A percentile compares a stretch with the other conserved stretches of the same genome.
Evolutionary conservation across 37 sponge, comb jelly and placozoan species (phyloP).

Genomic region (Crambe crambe): DNA sequence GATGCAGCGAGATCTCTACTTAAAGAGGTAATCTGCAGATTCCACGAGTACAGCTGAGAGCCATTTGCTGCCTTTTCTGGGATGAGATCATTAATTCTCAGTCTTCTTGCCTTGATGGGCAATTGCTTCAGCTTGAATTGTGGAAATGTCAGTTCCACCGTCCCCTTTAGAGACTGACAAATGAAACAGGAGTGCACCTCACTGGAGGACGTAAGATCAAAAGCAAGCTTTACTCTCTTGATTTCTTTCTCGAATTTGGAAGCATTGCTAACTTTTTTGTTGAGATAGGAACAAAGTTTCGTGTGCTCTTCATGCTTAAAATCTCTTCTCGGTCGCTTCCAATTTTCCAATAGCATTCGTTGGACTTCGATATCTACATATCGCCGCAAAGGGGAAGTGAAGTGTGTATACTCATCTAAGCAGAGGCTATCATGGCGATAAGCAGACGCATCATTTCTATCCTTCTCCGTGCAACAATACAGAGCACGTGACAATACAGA

Average conservation of each 20-base stretch:
- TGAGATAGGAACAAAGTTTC: slow-evolving; percentile 29
- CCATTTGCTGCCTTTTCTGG: neutral
- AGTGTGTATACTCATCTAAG: slow-evolving; percentile 57
- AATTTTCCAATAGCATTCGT: slow-evolving; percentile 18
- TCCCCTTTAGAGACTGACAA: neutral
- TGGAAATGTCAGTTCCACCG: slow-evolving; percentile 19
- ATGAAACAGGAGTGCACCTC: slow-evolving; percentile 17
- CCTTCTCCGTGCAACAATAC: slow-evolving; percentile 33
- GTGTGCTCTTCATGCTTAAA: neutral
- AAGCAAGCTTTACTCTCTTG: slow-evolving; percentile 8
- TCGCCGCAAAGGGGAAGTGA: slow-evolving; percentile 71
- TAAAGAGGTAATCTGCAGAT: neutral
- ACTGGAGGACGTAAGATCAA: slow-evolving; percentile 17
- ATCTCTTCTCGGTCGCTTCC: neutral
- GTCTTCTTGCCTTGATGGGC: neutral
- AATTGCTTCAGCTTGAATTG: neutral
- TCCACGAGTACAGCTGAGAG: neutral
- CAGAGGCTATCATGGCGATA: slow-evolving; percentile 43
- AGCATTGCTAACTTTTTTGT: slow-evolving; percentile 16
- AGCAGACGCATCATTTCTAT: slow-evolving; percentile 3
- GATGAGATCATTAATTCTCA: neutral
- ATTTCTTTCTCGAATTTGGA: slow-evolving; percentile 39
- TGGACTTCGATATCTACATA: slow-evolving; percentile 69
- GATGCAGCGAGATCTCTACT: neutral
- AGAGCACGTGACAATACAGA: slow-evolving; percentile 13